Conservation (phyloP, 2,888 invertebrate genomes). For the Ormyrus pomaceus region DNA sequence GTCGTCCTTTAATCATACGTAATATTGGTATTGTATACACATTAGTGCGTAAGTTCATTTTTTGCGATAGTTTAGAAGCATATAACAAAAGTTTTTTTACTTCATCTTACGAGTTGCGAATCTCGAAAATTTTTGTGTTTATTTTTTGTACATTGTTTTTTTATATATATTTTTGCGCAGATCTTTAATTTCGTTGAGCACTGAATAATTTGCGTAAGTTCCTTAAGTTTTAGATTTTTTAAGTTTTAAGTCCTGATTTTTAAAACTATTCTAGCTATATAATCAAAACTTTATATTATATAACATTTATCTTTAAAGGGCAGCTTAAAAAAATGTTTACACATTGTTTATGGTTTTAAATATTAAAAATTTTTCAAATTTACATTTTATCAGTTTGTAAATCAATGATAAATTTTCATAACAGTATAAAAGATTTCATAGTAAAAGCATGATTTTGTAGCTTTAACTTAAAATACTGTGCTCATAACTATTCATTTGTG, state of each 20-base stretch:
- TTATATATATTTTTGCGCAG: constrained; percentile 65
- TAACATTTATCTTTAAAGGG: not conserved
- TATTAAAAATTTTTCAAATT: not conserved
- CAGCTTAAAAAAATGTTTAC: not conserved
- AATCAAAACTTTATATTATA: too few relatives aligned
- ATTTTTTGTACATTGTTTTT: constrained; percentile 63
- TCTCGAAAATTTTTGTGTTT: constrained; percentile 28
- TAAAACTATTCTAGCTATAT: too few relatives aligned
- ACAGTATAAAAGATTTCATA: too few relatives aligned
- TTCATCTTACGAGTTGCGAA: constrained; percentile 17
- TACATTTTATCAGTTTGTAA: too few relatives aligned
- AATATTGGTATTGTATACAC: constrained; percentile 47
- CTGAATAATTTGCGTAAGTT: constrained; percentile 66
- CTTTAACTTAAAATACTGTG: not conserved
- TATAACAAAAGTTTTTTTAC: constrained; percentile 17
- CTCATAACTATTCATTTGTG: not conserved
- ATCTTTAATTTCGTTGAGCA: constrained; percentile 68
- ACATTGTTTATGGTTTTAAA: not conserved
- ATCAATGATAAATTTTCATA: not conserved
- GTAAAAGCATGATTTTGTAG: constrained; percentile 11
- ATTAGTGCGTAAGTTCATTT: constrained; percentile 40
- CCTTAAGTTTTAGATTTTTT: constrained; percentile 55
- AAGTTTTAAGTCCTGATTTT: too few relatives aligned
- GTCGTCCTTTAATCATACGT: constrained; percentile 49
- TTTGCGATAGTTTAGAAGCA: constrained; percentile 22